phyloP scores from a whole-genome alignment of 2,888 invertebrate species.

The Agrochola macilenta region DNA sequence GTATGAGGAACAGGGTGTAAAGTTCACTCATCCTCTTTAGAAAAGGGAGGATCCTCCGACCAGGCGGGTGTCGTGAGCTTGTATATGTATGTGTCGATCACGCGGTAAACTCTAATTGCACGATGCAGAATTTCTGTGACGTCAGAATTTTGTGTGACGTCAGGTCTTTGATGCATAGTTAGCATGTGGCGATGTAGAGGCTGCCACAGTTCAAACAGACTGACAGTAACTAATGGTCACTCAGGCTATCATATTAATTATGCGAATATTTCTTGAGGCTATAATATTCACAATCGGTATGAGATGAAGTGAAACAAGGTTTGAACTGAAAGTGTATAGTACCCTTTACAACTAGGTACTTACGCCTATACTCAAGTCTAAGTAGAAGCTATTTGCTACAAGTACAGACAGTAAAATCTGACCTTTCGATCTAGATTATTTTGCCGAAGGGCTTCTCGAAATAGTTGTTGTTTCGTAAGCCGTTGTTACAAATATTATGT shows the following conservation, averaged over 20 bases:
- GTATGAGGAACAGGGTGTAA: no score
- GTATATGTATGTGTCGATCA: no score
- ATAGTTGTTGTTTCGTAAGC: conserved; percentile 34
- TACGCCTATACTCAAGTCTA: conserved; percentile 30
- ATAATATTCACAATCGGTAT: neutral
- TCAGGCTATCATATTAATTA: neutral
- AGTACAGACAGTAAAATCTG: conserved; percentile 62
- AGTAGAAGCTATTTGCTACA: conserved; percentile 36
- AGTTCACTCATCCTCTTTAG: no score
- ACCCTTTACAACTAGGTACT: neutral
- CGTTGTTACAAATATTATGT: conserved; percentile 18
- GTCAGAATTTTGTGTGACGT: no score
- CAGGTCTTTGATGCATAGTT: no score
- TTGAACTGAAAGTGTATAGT: neutral
- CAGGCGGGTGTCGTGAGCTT: no score
- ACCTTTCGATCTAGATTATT: conserved; percentile 58
- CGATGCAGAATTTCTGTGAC: no score
- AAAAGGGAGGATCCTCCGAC: no score
- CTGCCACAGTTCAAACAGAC: neutral
- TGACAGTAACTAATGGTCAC: neutral
- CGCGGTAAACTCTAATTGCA: no score
- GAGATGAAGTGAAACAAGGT: neutral
- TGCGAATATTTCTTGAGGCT: neutral
- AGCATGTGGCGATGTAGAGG: no score
- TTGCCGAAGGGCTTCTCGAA: conserved; percentile 40